Conservation (phyloP, 2,113 vertebrate species). For the Gadus chalcogrammus region DNA sequence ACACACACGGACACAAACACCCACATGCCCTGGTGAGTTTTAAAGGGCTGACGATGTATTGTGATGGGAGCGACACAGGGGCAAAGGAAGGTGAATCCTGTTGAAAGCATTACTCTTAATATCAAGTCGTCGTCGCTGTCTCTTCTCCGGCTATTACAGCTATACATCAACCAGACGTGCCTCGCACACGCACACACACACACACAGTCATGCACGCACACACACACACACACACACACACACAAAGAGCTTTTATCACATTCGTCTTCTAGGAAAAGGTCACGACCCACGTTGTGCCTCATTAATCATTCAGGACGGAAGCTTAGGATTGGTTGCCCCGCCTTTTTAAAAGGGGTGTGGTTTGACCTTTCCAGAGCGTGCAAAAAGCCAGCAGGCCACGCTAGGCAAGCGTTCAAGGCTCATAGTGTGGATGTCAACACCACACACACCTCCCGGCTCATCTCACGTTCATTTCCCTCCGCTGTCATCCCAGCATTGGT, state of each 20-base stretch:
- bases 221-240: no score
- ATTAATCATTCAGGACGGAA: slow-evolving; percentile 49
- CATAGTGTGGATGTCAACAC: no score
- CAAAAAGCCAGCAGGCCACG: neutral
- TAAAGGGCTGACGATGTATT: neutral
- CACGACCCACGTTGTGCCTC: slow-evolving; percentile 46
- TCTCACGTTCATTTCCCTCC: no score
- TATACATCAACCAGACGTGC: slow-evolving; percentile 24
- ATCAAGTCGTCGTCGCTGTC: slow-evolving; percentile 34
- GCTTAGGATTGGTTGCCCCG: slow-evolving; percentile 42
- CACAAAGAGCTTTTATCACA: slow-evolving; percentile 33
- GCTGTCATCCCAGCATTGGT: no score
- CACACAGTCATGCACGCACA: neutral
- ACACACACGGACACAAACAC: slow-evolving; percentile 8
- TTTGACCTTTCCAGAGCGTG: slow-evolving; percentile 49
- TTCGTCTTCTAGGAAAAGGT: slow-evolving; percentile 50
- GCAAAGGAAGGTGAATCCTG: slow-evolving; percentile 29
- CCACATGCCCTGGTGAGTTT: slow-evolving; percentile 8
- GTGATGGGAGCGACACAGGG: neutral
- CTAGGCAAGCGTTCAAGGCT: neutral
- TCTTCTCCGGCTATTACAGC: slow-evolving; percentile 37
- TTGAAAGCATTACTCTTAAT: slow-evolving; percentile 50
- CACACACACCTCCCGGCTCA: no score
- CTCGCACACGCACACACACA: neutral
- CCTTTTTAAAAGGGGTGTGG: slow-evolving; percentile 46